Evolutionary conservation across 1,140 invertebrate genomes (phyloP).

Genomic region (Medauroidea extradentata): DNA sequence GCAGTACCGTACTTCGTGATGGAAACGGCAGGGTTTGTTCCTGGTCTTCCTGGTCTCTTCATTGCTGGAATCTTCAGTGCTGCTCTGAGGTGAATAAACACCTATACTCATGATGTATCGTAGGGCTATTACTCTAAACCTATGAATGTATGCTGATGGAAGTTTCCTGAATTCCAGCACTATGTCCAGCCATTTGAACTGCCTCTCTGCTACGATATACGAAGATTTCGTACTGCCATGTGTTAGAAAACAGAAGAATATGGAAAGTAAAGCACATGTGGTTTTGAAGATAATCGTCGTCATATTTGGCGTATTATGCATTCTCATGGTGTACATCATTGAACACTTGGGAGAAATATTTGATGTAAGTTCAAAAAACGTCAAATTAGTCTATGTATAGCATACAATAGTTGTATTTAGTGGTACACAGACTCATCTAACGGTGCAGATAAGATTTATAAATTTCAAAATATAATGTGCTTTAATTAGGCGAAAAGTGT

Average conservation of each 20-base stretch:
- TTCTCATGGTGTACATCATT: constrained; percentile 40
- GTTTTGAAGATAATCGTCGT: constrained; percentile 39
- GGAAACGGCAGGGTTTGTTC: constrained; percentile 63
- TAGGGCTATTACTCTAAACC: too few relatives aligned
- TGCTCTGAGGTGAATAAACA: constrained; percentile 68
- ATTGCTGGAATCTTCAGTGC: constrained; percentile 83
- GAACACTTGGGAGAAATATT: constrained; percentile 39
- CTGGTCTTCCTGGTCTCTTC: constrained; percentile 75
- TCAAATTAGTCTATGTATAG: too few relatives aligned
- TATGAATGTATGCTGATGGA: too few relatives aligned
- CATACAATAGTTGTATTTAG: too few relatives aligned
- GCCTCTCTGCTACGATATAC: constrained; percentile 51
- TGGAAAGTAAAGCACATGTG: constrained; percentile 32
- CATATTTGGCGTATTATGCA: constrained; percentile 37
- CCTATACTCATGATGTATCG: too few relatives aligned
- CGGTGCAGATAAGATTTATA: too few relatives aligned
- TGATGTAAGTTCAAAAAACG: too few relatives aligned
- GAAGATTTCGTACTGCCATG: constrained; percentile 49
- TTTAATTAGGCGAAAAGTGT: too few relatives aligned
- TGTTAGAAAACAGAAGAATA: constrained; percentile 34
- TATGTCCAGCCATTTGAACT: constrained; percentile 54
- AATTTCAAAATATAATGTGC: too few relatives aligned
- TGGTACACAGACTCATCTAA: too few relatives aligned
- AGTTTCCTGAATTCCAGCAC: too few relatives aligned
- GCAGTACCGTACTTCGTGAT: constrained; percentile 69